Evolutionary conservation across 2,797 vertebrate species (phyloP), one percentile per base, ranked within the genome.

Genomic region (Champsocephalus gunnari): DNA sequence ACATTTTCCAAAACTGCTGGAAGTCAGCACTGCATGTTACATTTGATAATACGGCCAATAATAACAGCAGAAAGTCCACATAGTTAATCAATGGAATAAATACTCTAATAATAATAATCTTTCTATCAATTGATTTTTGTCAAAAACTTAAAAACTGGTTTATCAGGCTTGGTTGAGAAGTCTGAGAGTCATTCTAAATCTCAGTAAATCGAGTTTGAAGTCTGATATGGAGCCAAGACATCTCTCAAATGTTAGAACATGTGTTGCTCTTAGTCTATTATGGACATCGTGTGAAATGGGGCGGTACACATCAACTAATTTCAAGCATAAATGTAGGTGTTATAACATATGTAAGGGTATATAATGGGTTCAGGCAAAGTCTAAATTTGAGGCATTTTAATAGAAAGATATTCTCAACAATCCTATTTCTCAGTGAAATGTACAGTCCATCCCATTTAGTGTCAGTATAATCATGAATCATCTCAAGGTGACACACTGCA

Each of bases 401-500:
- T 5, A 28, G 28, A 28, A 28, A 28, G 28, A 28, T 28, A 28
- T 28, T 28, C 50, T 34, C 9, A 12, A 65, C 11, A 41, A 0
- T 24, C 7, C 51, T 49, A 65, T 41, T 65, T 51, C 0, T 64
- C 48, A 41, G 13, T 65, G 34, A 21, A 14, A 58, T 57, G 14
- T 10, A 19, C 17, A 34, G 21, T n/a, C 14, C 14, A 48, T 12
- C 28, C 24, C 4, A 54, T 79, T 43, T 49, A 45, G 58, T 24
- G 34, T 11, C 57, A 44, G 14, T 38, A 11, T 32, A 41, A 50
- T 49, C 9, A 13, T 13, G 32, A 53, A 71, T 76, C 32, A 16
- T 67, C 13, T 71, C 13, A 24, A 61, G 13, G 21, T 60, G 59
- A 53, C 17, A 28, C 12, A 54, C 41, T 74, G 61, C 59, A 73